A percentile compares a stretch with the other conserved stretches of the same genome.
Conservation (phyloP, 2,113 vertebrate genomes). For the Chelonoidis abingdonii region DNA sequence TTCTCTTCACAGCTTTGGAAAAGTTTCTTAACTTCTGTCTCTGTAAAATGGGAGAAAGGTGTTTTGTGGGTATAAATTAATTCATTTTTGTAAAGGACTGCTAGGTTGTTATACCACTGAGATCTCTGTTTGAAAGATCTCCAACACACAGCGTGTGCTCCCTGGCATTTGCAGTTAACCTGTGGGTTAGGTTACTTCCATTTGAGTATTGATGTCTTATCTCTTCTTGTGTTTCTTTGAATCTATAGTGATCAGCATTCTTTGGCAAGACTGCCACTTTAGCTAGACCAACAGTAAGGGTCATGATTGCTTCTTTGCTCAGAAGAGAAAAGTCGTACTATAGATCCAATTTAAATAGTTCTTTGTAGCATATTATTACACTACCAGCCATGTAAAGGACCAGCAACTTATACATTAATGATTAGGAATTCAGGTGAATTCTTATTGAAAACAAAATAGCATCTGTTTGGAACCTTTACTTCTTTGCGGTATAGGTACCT, state of each 20-base stretch:
- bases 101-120: too few species aligned
- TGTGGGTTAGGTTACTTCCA: not conserved
- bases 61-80: too few species aligned
- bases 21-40: not conserved
- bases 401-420: not conserved
- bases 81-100: not conserved
- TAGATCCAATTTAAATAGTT: not conserved
- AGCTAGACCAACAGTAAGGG: rapidly evolving
- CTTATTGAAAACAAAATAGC: too few species aligned
- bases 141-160: not conserved
- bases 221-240: not conserved
- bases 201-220: rapidly evolving
- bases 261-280: rapidly evolving
- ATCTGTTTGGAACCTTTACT: too few species aligned
- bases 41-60: too few species aligned
- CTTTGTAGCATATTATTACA: not conserved
- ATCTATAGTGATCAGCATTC: not conserved
- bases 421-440: not conserved
- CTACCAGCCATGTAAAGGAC: not conserved
- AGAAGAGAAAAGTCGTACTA: not conserved
- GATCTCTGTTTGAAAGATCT: not conserved
- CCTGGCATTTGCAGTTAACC: not conserved
- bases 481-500: too few species aligned
- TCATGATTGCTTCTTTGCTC: not conserved
- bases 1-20: not conserved